Base-by-base conservation (phyloP, 53 echinoderm and acorn worm genomes). In the Henricia sp. region DNA sequence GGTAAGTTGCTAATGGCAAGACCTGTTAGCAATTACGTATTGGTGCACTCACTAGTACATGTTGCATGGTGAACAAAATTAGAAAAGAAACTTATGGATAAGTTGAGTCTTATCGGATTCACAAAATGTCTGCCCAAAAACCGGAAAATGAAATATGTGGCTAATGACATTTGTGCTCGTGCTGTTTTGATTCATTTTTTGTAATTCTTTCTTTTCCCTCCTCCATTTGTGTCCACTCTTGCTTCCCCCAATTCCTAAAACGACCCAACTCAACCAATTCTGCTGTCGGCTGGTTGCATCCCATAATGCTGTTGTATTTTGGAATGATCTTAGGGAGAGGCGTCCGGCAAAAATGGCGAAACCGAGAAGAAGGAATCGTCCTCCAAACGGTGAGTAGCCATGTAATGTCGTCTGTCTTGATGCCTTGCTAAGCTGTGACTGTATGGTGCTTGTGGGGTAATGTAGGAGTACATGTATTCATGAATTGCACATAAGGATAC, bases 231-330 rank as follows among this genome's bases (percentile, higher is more conserved):
- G 13, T 56, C 74, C 74, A 38, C 72, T 76, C 64, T 72, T 75
- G 57, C 56, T 68, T 80, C 87, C 85, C 70, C 57, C 33, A 53
- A 82, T 70, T 85, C 73, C 72, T 85, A 66, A n/a, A 76, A 77
- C 86, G 71, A 80, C 88, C 86, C 73, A 51, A 87, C 86, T 86
- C 89, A 72, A 80, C 80, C 80, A 48, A 63, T 63, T 60, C 80
- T 80, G 80, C 64, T 64, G 80, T 80, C 80, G 80, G 65, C 80
- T 80, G 80, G 64, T 80, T 46, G 77, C 63, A 48, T 48, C 80
- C 80, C 64, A 80, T 80, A 80, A 91, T 91, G 90, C 85, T 93
- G 93, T 90, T 93, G 80, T 93, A 87, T 70, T 93, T 93, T 93
- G 93, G 93, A n/a, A 87, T 90, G 87, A 80, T 90, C 90, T 76